Percentiles rank a stretch among this genome's conserved stretches.
These are phyloP conservation scores for Zaprionus bogoriensis DNA, from an alignment of 2,888 invertebrate genomes.

Conservation along the genomic window DNA sequence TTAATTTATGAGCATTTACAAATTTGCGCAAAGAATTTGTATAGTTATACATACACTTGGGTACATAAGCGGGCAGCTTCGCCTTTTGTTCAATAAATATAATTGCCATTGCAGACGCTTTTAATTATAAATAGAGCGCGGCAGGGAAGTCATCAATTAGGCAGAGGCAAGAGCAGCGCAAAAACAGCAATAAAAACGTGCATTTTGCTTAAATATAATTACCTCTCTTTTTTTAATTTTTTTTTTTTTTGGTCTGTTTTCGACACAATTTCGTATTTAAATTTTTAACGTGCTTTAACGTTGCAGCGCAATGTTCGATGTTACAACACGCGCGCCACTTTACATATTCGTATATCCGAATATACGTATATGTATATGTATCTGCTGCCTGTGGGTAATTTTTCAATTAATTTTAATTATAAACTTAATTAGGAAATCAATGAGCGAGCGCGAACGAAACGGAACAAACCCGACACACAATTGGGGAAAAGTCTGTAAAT, in stretches of 20 bases:
- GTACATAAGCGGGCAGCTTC: constrained; percentile 17
- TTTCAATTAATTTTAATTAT: constrained; percentile 83
- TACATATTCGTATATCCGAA: constrained; percentile 38
- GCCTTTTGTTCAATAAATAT: constrained; percentile 65
- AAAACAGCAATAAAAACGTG: constrained; percentile 23
- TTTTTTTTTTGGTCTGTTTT: too few species aligned
- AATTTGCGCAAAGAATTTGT: constrained; percentile 57
- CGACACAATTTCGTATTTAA: constrained; percentile 63
- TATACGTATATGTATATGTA: constrained; percentile 7
- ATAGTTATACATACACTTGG: constrained; percentile 33
- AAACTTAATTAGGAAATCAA: constrained; percentile 83
- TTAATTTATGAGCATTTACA: constrained; percentile 62
- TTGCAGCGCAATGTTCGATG: constrained; percentile 40
- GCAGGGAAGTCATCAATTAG: constrained; percentile 73
- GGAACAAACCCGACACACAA: constrained; percentile 72
- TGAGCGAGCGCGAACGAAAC: constrained; percentile 62
- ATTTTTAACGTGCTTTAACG: constrained; percentile 57
- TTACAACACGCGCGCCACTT: constrained; percentile 58
- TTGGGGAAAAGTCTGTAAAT: constrained; percentile 63
- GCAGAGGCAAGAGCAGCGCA: constrained; percentile 39
- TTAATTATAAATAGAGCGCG: constrained; percentile 65
- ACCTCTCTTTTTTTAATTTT: constrained; percentile 52
- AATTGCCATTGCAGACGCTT: constrained; percentile 62
- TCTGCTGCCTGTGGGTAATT: constrained; percentile 73
- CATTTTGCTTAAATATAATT: constrained; percentile 59